Percentiles rank a stretch among this genome's conserved stretches.
phyloP scores from a whole-genome alignment of 2,113 vertebrate genomes.

The Puntigrus tetrazona region DNA sequence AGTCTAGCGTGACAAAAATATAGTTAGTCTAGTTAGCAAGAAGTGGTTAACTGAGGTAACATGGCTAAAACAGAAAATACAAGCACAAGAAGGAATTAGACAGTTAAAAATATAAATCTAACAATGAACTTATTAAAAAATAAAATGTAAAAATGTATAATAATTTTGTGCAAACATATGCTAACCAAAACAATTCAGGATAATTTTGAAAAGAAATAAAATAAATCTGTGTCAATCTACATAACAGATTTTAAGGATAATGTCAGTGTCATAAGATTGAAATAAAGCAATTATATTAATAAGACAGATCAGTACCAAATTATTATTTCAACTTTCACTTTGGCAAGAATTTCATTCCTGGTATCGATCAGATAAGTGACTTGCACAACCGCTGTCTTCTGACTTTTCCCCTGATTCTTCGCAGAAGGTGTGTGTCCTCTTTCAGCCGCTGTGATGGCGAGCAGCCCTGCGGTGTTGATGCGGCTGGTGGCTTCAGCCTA shows the following conservation, averaged over 20 bases:
- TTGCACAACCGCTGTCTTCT: background rate
- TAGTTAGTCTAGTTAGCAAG: background rate
- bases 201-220: no score
- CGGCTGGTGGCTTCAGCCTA: slow-evolving; percentile 87
- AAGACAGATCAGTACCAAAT: background rate
- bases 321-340: background rate
- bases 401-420: background rate
- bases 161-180: no score
- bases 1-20: background rate
- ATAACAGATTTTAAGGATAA: no score
- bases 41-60: background rate
- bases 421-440: background rate
- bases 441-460: slow-evolving; percentile 77
- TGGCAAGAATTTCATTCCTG: background rate
- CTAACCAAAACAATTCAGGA: no score
- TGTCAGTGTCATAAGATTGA: no score
- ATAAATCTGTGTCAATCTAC: no score
- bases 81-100: background rate
- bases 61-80: background rate
- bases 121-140: no score
- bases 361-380: background rate
- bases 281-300: no score
- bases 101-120: no score
- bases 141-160: no score
- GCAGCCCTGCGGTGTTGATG: slow-evolving; percentile 81